Percentiles rank a stretch among this genome's conserved stretches.
phyloP scores from a whole-genome alignment of 2,888 invertebrate species.

The Brachyopa scutellaris region DNA sequence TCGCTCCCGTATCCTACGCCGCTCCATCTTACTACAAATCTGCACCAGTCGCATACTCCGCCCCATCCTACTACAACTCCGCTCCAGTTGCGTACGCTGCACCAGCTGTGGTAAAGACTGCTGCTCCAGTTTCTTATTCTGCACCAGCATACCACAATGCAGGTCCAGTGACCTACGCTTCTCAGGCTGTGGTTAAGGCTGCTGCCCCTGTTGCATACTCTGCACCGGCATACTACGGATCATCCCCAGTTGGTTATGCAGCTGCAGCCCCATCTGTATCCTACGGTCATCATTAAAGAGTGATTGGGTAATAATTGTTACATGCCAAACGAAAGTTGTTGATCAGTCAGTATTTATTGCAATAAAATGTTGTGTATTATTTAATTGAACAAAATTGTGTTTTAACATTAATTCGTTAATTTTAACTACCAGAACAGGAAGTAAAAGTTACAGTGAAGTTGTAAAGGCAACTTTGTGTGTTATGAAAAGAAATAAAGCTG shows the following conservation, averaged over 20 bases:
- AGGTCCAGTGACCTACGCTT: not conserved
- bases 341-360: constrained; percentile 45
- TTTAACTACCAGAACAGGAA: no score
- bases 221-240: constrained; percentile 6
- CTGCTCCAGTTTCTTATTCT: not conserved
- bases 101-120: constrained; percentile 13
- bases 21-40: constrained; percentile 48
- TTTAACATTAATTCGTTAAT: no score
- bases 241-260: constrained; percentile 23
- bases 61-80: constrained; percentile 32
- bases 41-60: constrained; percentile 11
- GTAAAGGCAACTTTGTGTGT: not conserved
- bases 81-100: constrained; percentile 67
- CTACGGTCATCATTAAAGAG: constrained; percentile 23
- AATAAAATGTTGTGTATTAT: constrained; percentile 27
- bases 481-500: not conserved
- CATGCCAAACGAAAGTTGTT: constrained; percentile 30
- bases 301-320: constrained; percentile 4
- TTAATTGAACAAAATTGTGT: not conserved
- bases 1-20: constrained; percentile 11
- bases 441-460: not conserved
- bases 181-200: not conserved
- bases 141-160: constrained; percentile 12
- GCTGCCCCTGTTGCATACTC: not conserved
- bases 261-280: constrained; percentile 8